phyloP scores from a whole-genome alignment of 2,888 invertebrate species.

The Zootermopsis nevadensis region DNA sequence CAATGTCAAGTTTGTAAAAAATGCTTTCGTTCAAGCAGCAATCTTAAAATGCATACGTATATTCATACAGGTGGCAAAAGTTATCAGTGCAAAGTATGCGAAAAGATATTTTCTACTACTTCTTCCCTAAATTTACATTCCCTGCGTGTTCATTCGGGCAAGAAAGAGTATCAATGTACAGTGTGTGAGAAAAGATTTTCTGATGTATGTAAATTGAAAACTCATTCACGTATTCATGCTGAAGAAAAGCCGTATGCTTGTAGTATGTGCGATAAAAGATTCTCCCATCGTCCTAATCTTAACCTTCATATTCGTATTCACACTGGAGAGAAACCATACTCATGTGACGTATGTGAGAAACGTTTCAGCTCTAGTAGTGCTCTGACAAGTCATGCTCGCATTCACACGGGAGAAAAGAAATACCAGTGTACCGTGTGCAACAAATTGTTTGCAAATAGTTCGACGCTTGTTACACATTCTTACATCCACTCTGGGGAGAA shows the following conservation, averaged over 20 bases:
- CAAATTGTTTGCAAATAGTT: conserved; percentile 18
- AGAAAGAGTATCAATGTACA: conserved; percentile 24
- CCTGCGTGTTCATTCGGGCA: conserved; percentile 16
- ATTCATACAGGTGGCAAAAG: conserved; percentile 30
- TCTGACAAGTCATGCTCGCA: conserved; percentile 8
- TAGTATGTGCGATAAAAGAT: conserved; percentile 9
- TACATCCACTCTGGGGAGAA: background rate
- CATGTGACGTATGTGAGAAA: conserved; percentile 14
- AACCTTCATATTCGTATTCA: conserved; percentile 30
- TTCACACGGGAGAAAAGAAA: conserved; percentile 18
- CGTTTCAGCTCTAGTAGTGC: background rate
- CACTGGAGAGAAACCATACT: conserved; percentile 11
- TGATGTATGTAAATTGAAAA: conserved; percentile 11
- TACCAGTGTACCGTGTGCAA: conserved; percentile 3
- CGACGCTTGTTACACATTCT: background rate
- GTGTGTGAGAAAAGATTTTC: conserved; percentile 31
- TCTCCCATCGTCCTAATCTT: conserved; percentile 1
- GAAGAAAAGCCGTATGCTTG: conserved; percentile 21
- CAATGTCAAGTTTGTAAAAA: conserved; percentile 34
- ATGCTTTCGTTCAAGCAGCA: background rate
- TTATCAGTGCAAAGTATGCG: conserved; percentile 21
- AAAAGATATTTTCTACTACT: background rate
- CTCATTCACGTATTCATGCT: conserved; percentile 17
- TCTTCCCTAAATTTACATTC: conserved; percentile 4
- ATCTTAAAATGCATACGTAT: conserved; percentile 28